These are phyloP conservation scores for Intellagama lesueurii DNA, from an alignment of 2,797 vertebrate genomes.

Conservation along the genomic window DNA sequence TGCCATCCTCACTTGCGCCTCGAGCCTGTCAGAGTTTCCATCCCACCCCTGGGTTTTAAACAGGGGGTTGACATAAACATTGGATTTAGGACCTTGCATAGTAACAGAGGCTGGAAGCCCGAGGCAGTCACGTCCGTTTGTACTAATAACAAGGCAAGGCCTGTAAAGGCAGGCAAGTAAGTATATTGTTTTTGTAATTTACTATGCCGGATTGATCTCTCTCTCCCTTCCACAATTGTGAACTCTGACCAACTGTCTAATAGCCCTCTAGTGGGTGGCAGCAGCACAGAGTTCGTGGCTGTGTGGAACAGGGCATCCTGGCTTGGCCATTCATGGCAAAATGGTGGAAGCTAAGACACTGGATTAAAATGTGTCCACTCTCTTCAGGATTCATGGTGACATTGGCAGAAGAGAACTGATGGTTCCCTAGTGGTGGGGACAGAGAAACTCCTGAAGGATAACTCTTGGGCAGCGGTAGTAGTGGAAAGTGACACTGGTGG, in stretches of 20 bases:
- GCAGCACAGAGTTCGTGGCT: too few species aligned
- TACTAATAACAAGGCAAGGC: background rate
- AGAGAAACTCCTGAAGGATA: too few species aligned
- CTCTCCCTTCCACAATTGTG: background rate
- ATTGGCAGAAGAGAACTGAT: too few species aligned
- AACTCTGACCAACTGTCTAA: too few species aligned
- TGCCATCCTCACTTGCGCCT: background rate
- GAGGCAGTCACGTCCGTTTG: constrained; percentile 44
- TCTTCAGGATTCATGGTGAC: too few species aligned
- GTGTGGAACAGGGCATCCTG: background rate
- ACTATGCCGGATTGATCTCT: background rate
- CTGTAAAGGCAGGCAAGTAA: background rate
- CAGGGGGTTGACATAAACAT: constrained; percentile 33
- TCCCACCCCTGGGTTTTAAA: constrained; percentile 27
- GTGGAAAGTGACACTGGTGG: too few species aligned
- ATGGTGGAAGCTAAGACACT: too few species aligned
- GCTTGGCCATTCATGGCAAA: too few species aligned
- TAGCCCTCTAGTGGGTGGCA: too few species aligned
- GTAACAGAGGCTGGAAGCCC: background rate
- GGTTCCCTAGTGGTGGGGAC: too few species aligned
- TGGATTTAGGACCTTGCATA: constrained; percentile 49
- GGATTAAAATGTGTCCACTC: too few species aligned
- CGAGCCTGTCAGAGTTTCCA: constrained; percentile 43
- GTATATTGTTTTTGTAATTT: constrained; percentile 44
- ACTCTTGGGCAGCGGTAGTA: too few species aligned